Evolutionary conservation across 2,113 vertebrate species (phyloP).

Genomic region (Shinisaurus crocodilurus): DNA sequence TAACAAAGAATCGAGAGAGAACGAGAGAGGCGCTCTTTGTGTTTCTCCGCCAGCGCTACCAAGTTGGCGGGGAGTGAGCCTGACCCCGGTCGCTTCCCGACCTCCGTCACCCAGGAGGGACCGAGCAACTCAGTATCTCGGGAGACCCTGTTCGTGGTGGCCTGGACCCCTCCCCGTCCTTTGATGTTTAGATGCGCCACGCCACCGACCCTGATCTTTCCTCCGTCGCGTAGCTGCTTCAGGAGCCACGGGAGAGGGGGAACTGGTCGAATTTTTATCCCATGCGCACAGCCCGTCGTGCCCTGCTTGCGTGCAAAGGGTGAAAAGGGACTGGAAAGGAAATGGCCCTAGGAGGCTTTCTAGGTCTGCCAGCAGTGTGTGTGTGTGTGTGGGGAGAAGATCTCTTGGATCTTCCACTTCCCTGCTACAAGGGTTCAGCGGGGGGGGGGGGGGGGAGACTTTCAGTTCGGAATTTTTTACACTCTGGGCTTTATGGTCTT

Average conservation of each 20-base stretch:
- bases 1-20: slow-evolving; percentile 9
- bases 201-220: background rate
- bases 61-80: no score
- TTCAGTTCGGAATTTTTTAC: no score
- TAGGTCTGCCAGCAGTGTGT: background rate
- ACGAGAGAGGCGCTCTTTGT: background rate
- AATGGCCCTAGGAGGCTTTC: background rate
- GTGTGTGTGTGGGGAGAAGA: background rate
- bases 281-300: no score
- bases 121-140: background rate
- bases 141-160: background rate
- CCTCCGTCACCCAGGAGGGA: no score
- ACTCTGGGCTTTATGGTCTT: no score
- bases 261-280: background rate
- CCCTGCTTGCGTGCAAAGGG: background rate
- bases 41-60: background rate
- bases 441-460: no score
- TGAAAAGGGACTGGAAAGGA: background rate
- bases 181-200: background rate
- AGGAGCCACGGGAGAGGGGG: background rate
- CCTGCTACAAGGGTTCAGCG: background rate
- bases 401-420: no score
- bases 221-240: no score
- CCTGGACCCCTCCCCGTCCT: background rate
- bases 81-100: background rate